phyloP scores from a whole-genome alignment of 2,113 vertebrate species.

The Xyliphius kryptos region DNA sequence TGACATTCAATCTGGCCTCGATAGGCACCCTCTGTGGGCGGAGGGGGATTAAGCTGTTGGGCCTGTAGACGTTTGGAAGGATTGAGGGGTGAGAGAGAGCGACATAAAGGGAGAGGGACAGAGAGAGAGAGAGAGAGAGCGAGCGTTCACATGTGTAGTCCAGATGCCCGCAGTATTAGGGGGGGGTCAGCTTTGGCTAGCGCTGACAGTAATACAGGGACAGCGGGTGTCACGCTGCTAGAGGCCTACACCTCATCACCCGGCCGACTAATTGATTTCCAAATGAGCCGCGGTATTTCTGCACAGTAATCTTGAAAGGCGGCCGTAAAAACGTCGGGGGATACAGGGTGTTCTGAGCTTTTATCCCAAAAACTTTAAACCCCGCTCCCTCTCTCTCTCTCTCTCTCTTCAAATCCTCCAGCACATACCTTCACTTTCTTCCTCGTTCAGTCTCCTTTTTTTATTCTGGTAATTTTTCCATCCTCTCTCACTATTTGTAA shows the following conservation, averaged over 20 bases:
- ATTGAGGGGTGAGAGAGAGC: conserved; percentile 23
- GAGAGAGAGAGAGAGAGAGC: conserved; percentile 21
- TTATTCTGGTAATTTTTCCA: too few relatives aligned
- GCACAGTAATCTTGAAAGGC: conserved; percentile 88
- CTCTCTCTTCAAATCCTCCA: too few relatives aligned
- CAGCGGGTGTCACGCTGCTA: conserved; percentile 83
- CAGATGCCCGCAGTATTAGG: conserved; percentile 69
- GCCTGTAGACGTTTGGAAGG: neutral
- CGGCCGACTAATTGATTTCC: conserved; percentile 86
- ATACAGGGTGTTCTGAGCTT: conserved; percentile 80
- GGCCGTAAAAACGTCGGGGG: conserved; percentile 83
- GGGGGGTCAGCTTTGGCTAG: conserved; percentile 61
- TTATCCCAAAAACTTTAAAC: conserved; percentile 72
- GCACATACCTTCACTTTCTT: too few relatives aligned
- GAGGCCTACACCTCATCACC: conserved; percentile 85
- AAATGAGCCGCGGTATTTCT: conserved; percentile 86
- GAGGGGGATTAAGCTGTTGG: conserved; percentile 19
- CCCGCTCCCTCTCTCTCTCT: conserved; percentile 6
- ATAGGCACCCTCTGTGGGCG: conserved; percentile 32
- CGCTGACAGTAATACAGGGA: conserved; percentile 80
- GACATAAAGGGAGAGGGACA: neutral
- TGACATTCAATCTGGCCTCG: conserved; percentile 36
- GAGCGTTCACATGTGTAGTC: conserved; percentile 77
- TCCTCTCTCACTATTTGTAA: too few relatives aligned
- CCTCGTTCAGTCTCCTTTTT: too few relatives aligned